Evolutionary conservation across 2,113 vertebrate genomes (phyloP).

Genomic region (Danionella cerebrum): DNA sequence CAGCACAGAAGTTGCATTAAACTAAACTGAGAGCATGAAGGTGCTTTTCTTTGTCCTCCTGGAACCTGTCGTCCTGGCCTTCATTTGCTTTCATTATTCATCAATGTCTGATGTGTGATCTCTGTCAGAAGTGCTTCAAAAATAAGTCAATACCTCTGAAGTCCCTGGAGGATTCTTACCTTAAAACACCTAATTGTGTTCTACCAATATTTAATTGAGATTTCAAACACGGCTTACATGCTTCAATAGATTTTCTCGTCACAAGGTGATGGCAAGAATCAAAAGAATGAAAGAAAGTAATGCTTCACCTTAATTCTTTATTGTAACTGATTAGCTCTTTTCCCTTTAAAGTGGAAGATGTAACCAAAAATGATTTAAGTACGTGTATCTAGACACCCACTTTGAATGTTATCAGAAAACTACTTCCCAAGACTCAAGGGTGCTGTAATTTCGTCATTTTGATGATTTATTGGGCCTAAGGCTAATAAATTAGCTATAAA

Average conservation of each 20-base stretch:
- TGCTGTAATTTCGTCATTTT: constrained; percentile 27
- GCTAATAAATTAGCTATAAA: constrained; percentile 43
- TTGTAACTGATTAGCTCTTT: neutral
- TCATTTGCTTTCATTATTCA: neutral
- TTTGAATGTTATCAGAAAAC: constrained; percentile 13
- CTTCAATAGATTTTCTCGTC: neutral
- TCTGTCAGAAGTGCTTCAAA: neutral
- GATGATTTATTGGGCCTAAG: constrained; percentile 35
- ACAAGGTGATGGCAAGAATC: neutral
- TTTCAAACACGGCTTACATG: neutral
- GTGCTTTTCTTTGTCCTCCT: neutral
- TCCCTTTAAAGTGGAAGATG: neutral
- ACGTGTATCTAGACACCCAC: neutral
- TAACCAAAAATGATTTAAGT: constrained; percentile 11
- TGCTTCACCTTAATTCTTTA: constrained; percentile 2
- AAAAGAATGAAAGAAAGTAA: neutral
- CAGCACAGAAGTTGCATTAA: neutral
- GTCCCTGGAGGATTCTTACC: neutral
- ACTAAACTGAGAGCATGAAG: neutral
- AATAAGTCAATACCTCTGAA: neutral
- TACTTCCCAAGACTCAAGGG: constrained; percentile 34
- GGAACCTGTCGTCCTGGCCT: neutral
- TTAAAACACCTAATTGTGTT: neutral
- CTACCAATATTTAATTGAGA: neutral
- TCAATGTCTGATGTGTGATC: too few relatives aligned